Conservation (phyloP, 2,888 invertebrate species). For the Aelia acuminata region DNA sequence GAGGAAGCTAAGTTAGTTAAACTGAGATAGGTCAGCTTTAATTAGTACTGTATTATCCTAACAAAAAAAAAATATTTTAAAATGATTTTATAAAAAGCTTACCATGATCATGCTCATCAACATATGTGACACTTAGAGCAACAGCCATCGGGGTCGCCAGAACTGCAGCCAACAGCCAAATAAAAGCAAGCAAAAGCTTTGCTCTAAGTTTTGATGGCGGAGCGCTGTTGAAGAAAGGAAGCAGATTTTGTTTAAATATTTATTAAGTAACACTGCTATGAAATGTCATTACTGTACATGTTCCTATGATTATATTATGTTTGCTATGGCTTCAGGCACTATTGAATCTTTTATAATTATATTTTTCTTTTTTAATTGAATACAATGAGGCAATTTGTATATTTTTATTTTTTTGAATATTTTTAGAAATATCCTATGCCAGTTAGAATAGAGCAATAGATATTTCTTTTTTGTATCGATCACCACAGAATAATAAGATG, state of each 20-base stretch:
- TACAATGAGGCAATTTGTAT: too few relatives aligned
- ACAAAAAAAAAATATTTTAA: too few relatives aligned
- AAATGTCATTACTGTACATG: too few relatives aligned
- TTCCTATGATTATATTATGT: too few relatives aligned
- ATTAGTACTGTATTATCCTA: background rate
- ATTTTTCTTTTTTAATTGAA: too few relatives aligned
- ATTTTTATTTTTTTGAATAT: background rate
- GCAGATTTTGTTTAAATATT: background rate
- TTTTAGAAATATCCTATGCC: too few relatives aligned
- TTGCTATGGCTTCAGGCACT: too few relatives aligned
- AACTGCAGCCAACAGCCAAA: conserved; percentile 80
- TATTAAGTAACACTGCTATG: too few relatives aligned
- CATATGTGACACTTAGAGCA: conserved; percentile 74
- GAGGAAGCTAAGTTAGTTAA: background rate
- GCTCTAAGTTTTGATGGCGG: conserved; percentile 81
- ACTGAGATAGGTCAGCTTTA: background rate
- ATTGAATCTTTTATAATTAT: too few relatives aligned
- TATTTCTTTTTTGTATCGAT: background rate
- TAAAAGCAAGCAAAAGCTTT: conserved; percentile 80
- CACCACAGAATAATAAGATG: background rate
- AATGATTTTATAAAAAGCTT: background rate
- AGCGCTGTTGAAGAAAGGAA: conserved; percentile 72
- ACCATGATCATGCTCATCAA: conserved; percentile 66
- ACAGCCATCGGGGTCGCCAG: conserved; percentile 81
- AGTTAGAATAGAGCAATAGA: too few relatives aligned